A percentile compares a stretch with the other conserved stretches of the same genome.
These are phyloP conservation scores for Himalopsyche kuldschensis DNA, from an alignment of 2,888 invertebrate genomes.

Conservation along the genomic window DNA sequence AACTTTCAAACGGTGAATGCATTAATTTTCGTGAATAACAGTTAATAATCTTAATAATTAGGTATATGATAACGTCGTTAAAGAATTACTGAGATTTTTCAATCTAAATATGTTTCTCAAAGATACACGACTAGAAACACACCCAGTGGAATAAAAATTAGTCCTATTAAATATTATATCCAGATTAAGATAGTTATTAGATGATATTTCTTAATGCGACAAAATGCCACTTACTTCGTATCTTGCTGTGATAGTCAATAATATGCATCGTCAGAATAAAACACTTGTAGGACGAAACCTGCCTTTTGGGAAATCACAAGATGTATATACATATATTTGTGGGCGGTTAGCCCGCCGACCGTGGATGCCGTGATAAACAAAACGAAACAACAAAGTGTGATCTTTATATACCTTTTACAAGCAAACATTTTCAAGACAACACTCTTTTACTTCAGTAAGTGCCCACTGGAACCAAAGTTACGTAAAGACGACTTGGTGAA, in stretches of 20 bases:
- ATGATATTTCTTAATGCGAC: no score
- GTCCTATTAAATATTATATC: no score
- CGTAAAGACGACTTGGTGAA: background rate
- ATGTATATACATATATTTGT: slow-evolving; percentile 1
- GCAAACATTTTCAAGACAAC: background rate
- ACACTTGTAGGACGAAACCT: slow-evolving; percentile 20
- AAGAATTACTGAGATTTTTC: no score
- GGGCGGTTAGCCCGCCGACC: slow-evolving; percentile 12
- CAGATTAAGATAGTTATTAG: no score
- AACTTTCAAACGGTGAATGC: no score
- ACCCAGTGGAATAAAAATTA: no score
- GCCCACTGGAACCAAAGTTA: background rate
- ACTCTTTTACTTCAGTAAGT: background rate
- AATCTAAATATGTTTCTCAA: no score
- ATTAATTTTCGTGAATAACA: no score
- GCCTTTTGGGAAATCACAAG: slow-evolving; percentile 30
- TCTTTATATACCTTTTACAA: background rate
- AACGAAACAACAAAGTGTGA: background rate
- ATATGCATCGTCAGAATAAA: slow-evolving; percentile 9
- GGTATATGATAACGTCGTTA: no score
- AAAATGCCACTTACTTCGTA: background rate
- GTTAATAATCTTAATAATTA: no score
- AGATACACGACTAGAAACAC: no score
- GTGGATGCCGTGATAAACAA: background rate
- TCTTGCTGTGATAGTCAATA: background rate